Percentiles rank a stretch among this genome's conserved stretches.
Evolutionary conservation across 2,888 invertebrate genomes (phyloP).

Genomic region (Polydrusus pterygomalis): DNA sequence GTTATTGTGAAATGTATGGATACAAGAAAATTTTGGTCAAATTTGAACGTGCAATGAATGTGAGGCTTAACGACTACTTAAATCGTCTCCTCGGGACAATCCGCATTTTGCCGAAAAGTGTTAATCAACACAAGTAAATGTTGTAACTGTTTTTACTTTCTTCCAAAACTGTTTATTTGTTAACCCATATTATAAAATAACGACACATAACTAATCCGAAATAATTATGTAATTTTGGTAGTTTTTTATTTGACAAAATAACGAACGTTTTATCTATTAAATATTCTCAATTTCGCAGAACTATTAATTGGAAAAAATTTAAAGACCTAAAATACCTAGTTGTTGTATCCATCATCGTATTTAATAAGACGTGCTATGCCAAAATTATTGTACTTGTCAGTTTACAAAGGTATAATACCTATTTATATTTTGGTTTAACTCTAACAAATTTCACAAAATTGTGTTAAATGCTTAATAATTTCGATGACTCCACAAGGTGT

Average conservation of each 20-base stretch:
- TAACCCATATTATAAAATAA: not conserved
- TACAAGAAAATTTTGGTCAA: no score
- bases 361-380: no score
- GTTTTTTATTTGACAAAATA: not conserved
- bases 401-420: not conserved
- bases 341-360: no score
- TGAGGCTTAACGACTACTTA: no score
- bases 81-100: not conserved
- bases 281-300: no score
- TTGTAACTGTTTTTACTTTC: constrained; percentile 41
- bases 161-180: constrained; percentile 27
- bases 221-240: not conserved
- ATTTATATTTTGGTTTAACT: constrained; percentile 21
- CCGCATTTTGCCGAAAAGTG: not conserved
- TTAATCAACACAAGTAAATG: constrained; percentile 6
- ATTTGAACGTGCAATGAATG: no score
- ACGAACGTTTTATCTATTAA: no score
- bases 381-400: no score
- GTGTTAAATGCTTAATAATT: constrained; percentile 36
- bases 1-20: no score
- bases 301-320: no score
- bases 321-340: no score
- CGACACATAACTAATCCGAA: not conserved
- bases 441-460: constrained; percentile 36
- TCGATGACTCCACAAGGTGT: constrained; percentile 20